Conservation (phyloP, 2,888 invertebrate species). For the Hylaea fasciaria region DNA sequence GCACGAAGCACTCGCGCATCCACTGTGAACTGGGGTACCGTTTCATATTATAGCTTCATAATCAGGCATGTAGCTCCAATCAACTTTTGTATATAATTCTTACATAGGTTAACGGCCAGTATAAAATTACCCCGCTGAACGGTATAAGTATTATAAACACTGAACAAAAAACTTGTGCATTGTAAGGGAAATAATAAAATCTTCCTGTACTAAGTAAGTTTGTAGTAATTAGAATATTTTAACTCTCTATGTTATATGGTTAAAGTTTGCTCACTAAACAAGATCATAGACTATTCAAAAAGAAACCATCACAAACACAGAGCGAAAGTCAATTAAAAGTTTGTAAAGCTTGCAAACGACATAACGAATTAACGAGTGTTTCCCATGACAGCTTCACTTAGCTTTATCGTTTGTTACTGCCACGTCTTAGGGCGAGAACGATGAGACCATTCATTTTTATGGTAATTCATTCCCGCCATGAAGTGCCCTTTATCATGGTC, state of each 20-base stretch:
- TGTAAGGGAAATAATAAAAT: no score
- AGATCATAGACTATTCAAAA: constrained; percentile 12
- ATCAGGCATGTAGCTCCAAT: no score
- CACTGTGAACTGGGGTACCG: not conserved
- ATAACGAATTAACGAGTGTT: constrained; percentile 29
- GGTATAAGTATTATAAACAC: no score
- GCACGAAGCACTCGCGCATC: no score
- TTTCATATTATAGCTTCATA: no score
- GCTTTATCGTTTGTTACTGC: constrained; percentile 31
- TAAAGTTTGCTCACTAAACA: not conserved
- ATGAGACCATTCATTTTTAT: constrained; percentile 28
- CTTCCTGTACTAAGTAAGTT: no score
- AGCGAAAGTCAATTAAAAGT: constrained; percentile 27
- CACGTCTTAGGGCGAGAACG: constrained; percentile 28
- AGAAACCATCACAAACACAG: constrained; percentile 9
- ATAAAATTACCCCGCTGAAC: no score
- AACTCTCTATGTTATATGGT: no score
- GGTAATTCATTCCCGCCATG: constrained; percentile 28
- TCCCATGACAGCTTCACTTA: constrained; percentile 25
- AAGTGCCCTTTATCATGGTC: constrained; percentile 28
- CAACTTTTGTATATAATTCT: no score
- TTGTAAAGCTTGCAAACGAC: constrained; percentile 25
- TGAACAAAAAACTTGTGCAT: no score
- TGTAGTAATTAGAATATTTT: no score
- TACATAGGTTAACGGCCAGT: no score